A percentile compares a stretch with the other conserved stretches of the same genome.
Conservation (phyloP, 2,888 invertebrate species). For the Drosophila antonietae region DNA sequence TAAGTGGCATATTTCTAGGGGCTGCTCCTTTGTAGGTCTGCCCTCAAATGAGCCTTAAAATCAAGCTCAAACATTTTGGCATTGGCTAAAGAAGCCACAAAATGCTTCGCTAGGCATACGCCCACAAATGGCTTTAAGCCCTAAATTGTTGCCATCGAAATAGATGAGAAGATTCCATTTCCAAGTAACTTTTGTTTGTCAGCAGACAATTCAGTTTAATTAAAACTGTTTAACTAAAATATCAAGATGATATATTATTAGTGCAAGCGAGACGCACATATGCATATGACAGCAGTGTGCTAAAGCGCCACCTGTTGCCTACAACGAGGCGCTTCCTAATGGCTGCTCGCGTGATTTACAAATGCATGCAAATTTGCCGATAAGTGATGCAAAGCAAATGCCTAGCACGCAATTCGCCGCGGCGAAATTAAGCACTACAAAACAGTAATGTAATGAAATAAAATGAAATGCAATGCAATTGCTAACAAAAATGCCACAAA, state of each 20-base stretch:
- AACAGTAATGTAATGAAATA: constrained; percentile 11
- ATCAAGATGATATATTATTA: background rate
- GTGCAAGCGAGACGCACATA: constrained; percentile 7
- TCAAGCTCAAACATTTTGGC: constrained; percentile 17
- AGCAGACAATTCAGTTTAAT: background rate
- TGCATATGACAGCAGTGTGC: background rate
- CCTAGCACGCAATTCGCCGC: constrained; percentile 47
- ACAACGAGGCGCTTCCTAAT: constrained; percentile 10
- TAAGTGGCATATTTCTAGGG: constrained; percentile 65
- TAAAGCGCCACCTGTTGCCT: constrained; percentile 62
- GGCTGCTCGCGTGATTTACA: constrained; percentile 56
- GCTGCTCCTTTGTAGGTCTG: constrained; percentile 32
- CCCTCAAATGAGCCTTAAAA: constrained; percentile 65
- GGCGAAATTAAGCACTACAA: constrained; percentile 23
- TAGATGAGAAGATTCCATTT: background rate
- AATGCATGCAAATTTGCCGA: constrained; percentile 57
- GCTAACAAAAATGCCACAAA: constrained; percentile 28
- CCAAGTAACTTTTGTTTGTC: background rate
- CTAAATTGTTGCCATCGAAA: constrained; percentile 12
- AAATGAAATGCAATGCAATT: constrained; percentile 38
- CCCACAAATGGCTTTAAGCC: constrained; percentile 31
- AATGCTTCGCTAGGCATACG: constrained; percentile 18
- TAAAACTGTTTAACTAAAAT: background rate
- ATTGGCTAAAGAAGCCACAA: constrained; percentile 9
- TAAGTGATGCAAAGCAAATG: constrained; percentile 53